Evolutionary conservation across 1,140 invertebrate species (phyloP), one percentile per base, ranked within the genome.

Genomic region (Drosophila bocqueti): DNA sequence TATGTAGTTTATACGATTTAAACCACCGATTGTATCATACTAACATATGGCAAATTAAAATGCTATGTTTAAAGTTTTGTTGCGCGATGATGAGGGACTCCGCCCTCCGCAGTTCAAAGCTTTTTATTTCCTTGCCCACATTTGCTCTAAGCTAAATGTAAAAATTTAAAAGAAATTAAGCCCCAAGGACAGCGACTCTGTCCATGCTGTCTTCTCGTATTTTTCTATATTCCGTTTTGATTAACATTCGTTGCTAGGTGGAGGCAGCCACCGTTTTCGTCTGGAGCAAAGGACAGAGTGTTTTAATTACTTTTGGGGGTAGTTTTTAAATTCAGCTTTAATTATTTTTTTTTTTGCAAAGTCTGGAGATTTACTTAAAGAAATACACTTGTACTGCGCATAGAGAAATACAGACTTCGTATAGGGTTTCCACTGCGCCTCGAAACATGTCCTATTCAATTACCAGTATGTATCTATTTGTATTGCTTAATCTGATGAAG

Each of bases 271-370:
- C 47, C 42, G 40, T 43, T 49, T 54, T 52, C 66, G 78, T 78
- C 78, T 78, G 82, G 42, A 57, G 59, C 73, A 38, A 75, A 52
- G 62, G 54, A 77, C 77, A 65, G 71, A 77, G 74, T 64, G 38
- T 84, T 89, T 89, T 89, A 89, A 89, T 89, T 89, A 89, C 84
- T 89, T 87, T 90, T 89, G 81, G 81, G 84, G 84, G 84, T 89
- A 89, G 84, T 89, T 89, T 87, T 50, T 24, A 72, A 67, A 82
- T 59, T 78, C 58, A 16, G 40, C 49, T 46, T 38, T 10, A 24
- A 45, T 45, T 68, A 54, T 76, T 64, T 46, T 42, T 31, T n/a
- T 15, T 34, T 10, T 34, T 10, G 34, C 11, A 15, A 63, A 72
- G 66, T 65, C 46, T 36, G 47, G 36, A 34, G 72, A n/a, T 47